These are phyloP conservation scores for Poecilia velifera DNA, from an alignment of 2,797 vertebrate genomes.

Conservation along the genomic window DNA sequence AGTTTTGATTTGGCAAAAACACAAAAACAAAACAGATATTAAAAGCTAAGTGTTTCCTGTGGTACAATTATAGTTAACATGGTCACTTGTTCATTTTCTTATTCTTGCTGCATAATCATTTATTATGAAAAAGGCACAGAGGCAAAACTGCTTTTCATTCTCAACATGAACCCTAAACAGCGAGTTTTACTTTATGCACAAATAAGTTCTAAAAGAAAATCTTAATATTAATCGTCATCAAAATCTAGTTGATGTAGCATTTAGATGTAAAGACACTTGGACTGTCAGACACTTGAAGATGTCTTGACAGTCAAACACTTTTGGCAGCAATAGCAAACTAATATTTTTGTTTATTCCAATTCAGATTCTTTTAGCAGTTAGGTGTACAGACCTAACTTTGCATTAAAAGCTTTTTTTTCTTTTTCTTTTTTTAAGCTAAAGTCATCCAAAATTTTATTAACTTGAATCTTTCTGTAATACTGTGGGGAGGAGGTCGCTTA, in stretches of 20 bases:
- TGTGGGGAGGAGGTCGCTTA: constrained; percentile 19
- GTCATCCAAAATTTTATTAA: background rate
- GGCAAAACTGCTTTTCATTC: background rate
- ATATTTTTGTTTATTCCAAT: background rate
- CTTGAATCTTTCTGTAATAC: background rate
- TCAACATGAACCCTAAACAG: background rate
- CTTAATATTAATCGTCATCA: background rate
- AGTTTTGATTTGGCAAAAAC: background rate
- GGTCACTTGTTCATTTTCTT: background rate
- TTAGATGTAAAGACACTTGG: background rate
- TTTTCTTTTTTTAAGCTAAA: background rate
- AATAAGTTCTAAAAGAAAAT: background rate
- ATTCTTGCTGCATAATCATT: background rate
- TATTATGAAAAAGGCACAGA: constrained; percentile 12
- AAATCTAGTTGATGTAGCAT: background rate
- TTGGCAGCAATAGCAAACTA: background rate
- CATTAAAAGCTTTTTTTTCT: background rate
- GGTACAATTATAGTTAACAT: background rate
- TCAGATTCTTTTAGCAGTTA: background rate
- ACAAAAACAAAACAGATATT: background rate
- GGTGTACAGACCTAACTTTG: background rate
- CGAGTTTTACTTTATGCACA: background rate
- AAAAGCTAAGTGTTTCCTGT: background rate
- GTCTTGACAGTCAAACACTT: background rate
- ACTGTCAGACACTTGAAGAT: background rate